phyloP scores from a whole-genome alignment of 2,888 invertebrate species.

The Eubasilissa splendida region DNA sequence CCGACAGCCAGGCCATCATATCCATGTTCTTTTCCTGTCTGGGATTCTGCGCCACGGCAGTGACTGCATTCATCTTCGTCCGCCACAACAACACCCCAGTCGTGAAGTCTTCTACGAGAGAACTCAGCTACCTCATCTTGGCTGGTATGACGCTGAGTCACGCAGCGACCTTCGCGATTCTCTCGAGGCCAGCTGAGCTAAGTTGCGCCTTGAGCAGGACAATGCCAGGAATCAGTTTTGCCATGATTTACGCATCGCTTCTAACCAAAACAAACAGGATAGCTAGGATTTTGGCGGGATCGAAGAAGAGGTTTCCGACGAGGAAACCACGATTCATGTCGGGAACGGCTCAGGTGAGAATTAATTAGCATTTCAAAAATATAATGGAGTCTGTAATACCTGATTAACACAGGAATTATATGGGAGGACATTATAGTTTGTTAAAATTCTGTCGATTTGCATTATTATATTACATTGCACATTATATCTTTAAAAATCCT shows the following conservation, averaged over 20 bases:
- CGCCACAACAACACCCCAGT: constrained; percentile 83
- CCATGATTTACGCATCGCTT: constrained; percentile 82
- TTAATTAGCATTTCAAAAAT: not conserved
- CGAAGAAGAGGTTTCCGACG: constrained; percentile 80
- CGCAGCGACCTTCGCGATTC: constrained; percentile 76
- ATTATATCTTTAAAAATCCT: no score
- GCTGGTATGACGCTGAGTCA: constrained; percentile 74
- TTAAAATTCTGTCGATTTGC: no score
- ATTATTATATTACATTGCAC: no score
- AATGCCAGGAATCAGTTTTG: constrained; percentile 78
- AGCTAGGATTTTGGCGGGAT: constrained; percentile 81
- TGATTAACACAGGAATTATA: no score
- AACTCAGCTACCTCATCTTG: constrained; percentile 81
- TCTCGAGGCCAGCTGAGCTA: constrained; percentile 74
- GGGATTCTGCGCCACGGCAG: constrained; percentile 77
- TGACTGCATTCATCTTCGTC: constrained; percentile 76
- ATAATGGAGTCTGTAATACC: no score
- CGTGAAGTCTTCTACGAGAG: constrained; percentile 79
- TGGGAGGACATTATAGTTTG: no score
- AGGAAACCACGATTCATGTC: constrained; percentile 79
- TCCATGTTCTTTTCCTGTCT: constrained; percentile 74
- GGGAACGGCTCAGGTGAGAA: constrained; percentile 66
- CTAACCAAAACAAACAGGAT: constrained; percentile 86
- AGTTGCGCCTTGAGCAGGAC: constrained; percentile 75
- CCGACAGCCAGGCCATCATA: constrained; percentile 76